Percentiles rank a stretch among this genome's conserved stretches.
Evolutionary conservation across 2,888 invertebrate genomes (phyloP).

Genomic region (Itoplectis maculator): DNA sequence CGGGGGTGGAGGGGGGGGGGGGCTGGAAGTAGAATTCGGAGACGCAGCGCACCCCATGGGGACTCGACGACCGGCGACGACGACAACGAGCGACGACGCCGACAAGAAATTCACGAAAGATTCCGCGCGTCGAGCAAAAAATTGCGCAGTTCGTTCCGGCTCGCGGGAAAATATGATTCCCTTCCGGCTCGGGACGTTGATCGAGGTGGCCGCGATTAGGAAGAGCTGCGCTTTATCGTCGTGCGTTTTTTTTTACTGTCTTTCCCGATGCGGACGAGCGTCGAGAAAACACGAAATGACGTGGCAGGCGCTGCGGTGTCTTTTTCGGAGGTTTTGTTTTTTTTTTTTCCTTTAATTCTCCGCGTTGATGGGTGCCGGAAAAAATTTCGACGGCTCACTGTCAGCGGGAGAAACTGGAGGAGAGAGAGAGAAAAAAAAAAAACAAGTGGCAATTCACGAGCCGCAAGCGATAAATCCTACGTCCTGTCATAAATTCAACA

Average conservation of each 20-base stretch:
- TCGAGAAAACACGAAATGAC: conserved; percentile 40
- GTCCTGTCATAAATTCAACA: conserved; percentile 56
- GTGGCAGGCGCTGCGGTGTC: conserved; percentile 15
- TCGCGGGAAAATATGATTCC: conserved; percentile 76
- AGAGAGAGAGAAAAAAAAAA: conserved; percentile 27
- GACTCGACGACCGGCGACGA: conserved; percentile 29
- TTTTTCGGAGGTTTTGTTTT: conserved; percentile 13
- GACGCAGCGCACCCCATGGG: conserved; percentile 19
- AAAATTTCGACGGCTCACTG: conserved; percentile 47
- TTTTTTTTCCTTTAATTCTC: not conserved
- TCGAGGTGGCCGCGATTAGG: conserved; percentile 78
- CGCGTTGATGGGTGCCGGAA: conserved; percentile 39
- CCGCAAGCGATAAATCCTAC: conserved; percentile 55
- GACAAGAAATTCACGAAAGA: conserved; percentile 32
- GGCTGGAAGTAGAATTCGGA: conserved; percentile 39
- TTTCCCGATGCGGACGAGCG: conserved; percentile 21
- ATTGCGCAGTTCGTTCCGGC: conserved; percentile 60
- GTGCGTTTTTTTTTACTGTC: conserved; percentile 38
- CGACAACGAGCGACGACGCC: conserved; percentile 39
- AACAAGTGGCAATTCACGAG: conserved; percentile 47
- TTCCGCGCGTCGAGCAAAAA: conserved; percentile 32
- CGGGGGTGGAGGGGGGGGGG: too few relatives aligned
- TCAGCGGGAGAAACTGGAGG: conserved; percentile 14
- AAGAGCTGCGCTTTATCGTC: conserved; percentile 58
- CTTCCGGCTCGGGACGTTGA: conserved; percentile 78